A percentile compares a stretch with the other conserved stretches of the same genome.
phyloP scores from a whole-genome alignment of 2,113 vertebrate genomes.

The Elephantulus edwardii region DNA sequence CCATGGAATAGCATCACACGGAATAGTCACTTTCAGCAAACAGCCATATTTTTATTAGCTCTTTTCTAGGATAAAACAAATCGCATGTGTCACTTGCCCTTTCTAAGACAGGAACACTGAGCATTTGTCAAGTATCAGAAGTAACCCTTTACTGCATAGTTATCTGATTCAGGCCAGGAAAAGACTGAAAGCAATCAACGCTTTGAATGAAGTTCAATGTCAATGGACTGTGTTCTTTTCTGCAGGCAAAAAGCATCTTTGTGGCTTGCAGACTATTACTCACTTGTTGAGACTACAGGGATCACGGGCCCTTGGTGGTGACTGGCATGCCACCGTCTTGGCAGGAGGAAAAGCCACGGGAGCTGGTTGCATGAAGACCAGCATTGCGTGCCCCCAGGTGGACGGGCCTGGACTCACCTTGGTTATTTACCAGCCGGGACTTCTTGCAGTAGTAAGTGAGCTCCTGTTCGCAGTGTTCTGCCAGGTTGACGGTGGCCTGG shows the following conservation, averaged over 20 bases:
- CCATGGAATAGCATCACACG: not conserved
- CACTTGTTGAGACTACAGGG: not conserved
- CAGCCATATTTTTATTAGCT: conserved; percentile 45
- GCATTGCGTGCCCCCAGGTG: no score
- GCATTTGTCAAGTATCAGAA: not conserved
- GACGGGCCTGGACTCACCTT: no score
- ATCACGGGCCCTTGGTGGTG: not conserved
- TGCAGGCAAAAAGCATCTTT: conserved; percentile 43
- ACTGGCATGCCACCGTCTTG: not conserved
- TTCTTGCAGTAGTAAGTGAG: conserved; percentile 95
- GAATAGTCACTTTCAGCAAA: conserved; percentile 28
- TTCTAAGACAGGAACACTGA: not conserved
- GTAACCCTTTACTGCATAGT: not conserved
- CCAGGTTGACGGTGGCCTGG: conserved; percentile 88
- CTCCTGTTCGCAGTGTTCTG: conserved; percentile 94
- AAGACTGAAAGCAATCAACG: conserved; percentile 40
- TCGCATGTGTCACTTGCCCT: not conserved
- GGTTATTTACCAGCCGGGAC: conserved; percentile 91
- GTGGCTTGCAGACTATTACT: conserved; percentile 39
- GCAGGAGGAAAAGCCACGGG: not conserved
- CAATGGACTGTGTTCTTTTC: conserved; percentile 50
- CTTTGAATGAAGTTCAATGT: conserved; percentile 37
- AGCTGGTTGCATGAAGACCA: not conserved
- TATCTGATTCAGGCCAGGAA: not conserved
- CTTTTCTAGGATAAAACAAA: conserved; percentile 29